These are phyloP conservation scores for Drosophila infuscata DNA, from an alignment of 2,888 invertebrate species.

Conservation along the genomic window DNA sequence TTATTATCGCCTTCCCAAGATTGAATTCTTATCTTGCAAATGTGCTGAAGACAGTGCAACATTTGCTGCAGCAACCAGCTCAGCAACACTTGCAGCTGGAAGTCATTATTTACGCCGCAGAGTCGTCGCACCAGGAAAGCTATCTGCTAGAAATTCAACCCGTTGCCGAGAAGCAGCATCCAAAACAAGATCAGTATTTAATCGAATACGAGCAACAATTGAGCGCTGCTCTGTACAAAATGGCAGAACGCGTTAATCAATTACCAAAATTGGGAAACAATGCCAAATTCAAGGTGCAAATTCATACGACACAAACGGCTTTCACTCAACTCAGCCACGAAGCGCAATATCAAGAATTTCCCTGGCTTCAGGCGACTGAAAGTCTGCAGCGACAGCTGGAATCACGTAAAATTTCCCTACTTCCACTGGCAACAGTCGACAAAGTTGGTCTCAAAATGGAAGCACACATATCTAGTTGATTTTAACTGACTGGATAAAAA, in stretches of 20 bases:
- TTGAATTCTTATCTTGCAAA: conserved; percentile 80
- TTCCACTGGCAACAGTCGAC: conserved; percentile 75
- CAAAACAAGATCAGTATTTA: conserved; percentile 72
- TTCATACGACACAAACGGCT: conserved; percentile 81
- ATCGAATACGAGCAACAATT: conserved; percentile 82
- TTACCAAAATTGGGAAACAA: conserved; percentile 71
- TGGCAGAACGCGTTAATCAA: conserved; percentile 78
- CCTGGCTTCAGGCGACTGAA: conserved; percentile 78
- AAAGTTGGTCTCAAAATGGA: conserved; percentile 74
- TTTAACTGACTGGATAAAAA: not conserved
- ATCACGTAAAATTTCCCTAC: conserved; percentile 51
- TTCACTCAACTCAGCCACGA: conserved; percentile 78
- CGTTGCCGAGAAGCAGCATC: not conserved
- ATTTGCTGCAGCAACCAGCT: conserved; percentile 62
- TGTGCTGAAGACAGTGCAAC: conserved; percentile 70
- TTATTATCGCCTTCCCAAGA: conserved; percentile 80
- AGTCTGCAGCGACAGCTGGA: not conserved
- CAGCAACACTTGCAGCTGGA: conserved; percentile 68
- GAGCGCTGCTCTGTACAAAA: conserved; percentile 72
- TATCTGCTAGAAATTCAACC: conserved; percentile 59
- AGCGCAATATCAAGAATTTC: conserved; percentile 81
- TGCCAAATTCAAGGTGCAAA: conserved; percentile 77
- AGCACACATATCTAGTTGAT: conserved; percentile 63
- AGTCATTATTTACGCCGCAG: conserved; percentile 75
- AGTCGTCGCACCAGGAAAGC: conserved; percentile 51